Conservation (phyloP, 2,113 vertebrate genomes). For the Tyrannus savana region DNA sequence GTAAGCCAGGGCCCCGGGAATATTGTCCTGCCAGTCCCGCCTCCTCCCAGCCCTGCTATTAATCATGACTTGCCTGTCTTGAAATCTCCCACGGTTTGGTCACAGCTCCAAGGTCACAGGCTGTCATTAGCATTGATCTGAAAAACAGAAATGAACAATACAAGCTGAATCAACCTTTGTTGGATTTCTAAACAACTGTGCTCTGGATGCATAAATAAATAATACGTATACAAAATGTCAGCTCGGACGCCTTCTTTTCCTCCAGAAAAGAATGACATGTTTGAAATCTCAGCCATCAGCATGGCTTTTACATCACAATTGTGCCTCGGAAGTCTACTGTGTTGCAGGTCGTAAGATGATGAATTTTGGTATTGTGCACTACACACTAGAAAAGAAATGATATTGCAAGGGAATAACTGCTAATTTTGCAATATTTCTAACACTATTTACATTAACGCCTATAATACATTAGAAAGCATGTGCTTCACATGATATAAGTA, state of each 20-base stretch:
- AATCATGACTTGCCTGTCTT: slow-evolving; percentile 92
- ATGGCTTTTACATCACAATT: slow-evolving; percentile 56
- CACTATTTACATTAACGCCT: slow-evolving; percentile 43
- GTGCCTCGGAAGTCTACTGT: slow-evolving; percentile 48
- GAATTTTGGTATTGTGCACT: slow-evolving; percentile 53
- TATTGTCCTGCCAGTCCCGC: slow-evolving; percentile 50
- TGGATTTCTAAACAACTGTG: slow-evolving; percentile 71
- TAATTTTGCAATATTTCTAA: slow-evolving; percentile 49
- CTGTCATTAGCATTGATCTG: slow-evolving; percentile 99
- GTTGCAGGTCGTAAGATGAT: slow-evolving; percentile 33
- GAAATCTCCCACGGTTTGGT: slow-evolving; percentile 99
- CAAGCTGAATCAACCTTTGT: slow-evolving; percentile 78
- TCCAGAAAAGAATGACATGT: slow-evolving; percentile 55
- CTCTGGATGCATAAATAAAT: slow-evolving; percentile 72
- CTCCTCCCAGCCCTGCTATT: slow-evolving; percentile 74
- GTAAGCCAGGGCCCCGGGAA: slow-evolving; percentile 73
- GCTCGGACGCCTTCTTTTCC: slow-evolving; percentile 37
- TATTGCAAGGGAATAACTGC: slow-evolving; percentile 20
- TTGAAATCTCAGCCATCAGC: slow-evolving; percentile 36
- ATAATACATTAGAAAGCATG: slow-evolving; percentile 29
- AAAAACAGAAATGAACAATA: slow-evolving; percentile 81
- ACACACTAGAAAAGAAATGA: slow-evolving; percentile 39
- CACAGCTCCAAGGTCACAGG: slow-evolving; percentile 98
- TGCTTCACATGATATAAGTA: slow-evolving; percentile 38
- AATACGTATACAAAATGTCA: slow-evolving; percentile 36